phyloP scores from a whole-genome alignment of 2,888 invertebrate species.

The Bhutanitis thaidina region DNA sequence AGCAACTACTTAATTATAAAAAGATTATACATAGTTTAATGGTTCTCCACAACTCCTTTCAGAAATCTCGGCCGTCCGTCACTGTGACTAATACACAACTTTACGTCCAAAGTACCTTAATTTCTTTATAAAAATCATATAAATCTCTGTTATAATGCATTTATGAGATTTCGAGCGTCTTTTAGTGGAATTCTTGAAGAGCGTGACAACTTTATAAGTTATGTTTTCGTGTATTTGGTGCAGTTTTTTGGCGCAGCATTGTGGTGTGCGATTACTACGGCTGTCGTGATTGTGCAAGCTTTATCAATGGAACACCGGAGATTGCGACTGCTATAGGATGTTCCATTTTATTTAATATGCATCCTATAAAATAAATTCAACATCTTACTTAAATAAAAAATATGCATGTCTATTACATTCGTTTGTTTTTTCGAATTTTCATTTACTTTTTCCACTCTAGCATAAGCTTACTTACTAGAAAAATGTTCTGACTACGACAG shows the following conservation, averaged over 20 bases:
- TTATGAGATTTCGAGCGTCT: slow-evolving; percentile 37
- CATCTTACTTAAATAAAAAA: too few species aligned
- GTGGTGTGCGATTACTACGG: slow-evolving; percentile 65
- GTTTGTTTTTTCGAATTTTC: too few species aligned
- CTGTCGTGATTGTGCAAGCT: slow-evolving; percentile 47
- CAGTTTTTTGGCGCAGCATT: slow-evolving; percentile 41
- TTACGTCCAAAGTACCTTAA: slow-evolving; percentile 29
- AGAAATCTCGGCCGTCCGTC: slow-evolving; percentile 25
- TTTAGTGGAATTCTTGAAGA: slow-evolving; percentile 40
- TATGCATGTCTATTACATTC: too few species aligned
- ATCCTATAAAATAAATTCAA: too few species aligned
- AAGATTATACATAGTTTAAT: slow-evolving; percentile 28
- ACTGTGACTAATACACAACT: neutral
- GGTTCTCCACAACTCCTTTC: slow-evolving; percentile 24
- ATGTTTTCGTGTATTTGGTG: slow-evolving; percentile 33
- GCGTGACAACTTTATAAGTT: slow-evolving; percentile 60
- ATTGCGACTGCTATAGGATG: slow-evolving; percentile 36
- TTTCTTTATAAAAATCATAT: slow-evolving; percentile 63
- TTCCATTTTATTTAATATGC: slow-evolving; percentile 21
- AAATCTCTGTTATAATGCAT: slow-evolving; percentile 53
- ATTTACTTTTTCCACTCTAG: too few species aligned
- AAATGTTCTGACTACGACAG: too few species aligned
- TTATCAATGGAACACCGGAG: slow-evolving; percentile 40
- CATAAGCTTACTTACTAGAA: too few species aligned
- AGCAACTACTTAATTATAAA: slow-evolving; percentile 19